phyloP scores from a whole-genome alignment of 2,113 vertebrate genomes.

The Ptyas mucosa region DNA sequence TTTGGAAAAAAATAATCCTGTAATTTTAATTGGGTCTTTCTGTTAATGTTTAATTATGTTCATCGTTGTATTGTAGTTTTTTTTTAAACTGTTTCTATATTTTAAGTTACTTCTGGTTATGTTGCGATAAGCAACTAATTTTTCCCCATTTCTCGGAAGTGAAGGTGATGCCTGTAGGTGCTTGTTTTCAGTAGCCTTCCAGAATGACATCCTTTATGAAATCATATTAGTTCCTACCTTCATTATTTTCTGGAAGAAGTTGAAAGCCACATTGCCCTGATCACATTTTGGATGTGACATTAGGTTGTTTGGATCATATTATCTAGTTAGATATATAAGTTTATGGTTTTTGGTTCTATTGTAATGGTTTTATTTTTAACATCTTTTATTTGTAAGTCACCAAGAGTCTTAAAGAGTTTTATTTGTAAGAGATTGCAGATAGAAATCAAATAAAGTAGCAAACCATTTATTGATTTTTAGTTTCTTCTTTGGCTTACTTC shows the following conservation, averaged over 20 bases:
- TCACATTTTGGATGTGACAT: not conserved
- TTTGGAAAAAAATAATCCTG: not conserved
- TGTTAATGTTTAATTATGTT: not conserved
- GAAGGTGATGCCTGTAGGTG: not conserved
- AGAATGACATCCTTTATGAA: not conserved
- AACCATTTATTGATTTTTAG: not conserved
- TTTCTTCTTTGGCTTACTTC: not conserved
- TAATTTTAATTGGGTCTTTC: not conserved
- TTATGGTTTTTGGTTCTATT: not conserved
- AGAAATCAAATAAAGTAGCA: not conserved
- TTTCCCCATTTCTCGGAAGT: not conserved
- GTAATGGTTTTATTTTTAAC: not conserved
- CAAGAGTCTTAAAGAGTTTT: too few relatives aligned
- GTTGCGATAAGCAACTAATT: not conserved
- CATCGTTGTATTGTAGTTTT: not conserved
- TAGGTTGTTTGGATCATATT: not conserved
- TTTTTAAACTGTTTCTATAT: not conserved
- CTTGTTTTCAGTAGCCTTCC: not conserved
- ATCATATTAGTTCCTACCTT: not conserved
- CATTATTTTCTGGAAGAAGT: not conserved
- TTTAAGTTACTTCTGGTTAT: not conserved
- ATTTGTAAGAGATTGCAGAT: not conserved
- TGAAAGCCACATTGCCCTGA: not conserved
- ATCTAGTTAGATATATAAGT: not conserved
- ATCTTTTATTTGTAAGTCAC: not conserved